Evolutionary conservation across 1,140 invertebrate genomes (phyloP).

Genomic region (Eriocheir sinensis): DNA sequence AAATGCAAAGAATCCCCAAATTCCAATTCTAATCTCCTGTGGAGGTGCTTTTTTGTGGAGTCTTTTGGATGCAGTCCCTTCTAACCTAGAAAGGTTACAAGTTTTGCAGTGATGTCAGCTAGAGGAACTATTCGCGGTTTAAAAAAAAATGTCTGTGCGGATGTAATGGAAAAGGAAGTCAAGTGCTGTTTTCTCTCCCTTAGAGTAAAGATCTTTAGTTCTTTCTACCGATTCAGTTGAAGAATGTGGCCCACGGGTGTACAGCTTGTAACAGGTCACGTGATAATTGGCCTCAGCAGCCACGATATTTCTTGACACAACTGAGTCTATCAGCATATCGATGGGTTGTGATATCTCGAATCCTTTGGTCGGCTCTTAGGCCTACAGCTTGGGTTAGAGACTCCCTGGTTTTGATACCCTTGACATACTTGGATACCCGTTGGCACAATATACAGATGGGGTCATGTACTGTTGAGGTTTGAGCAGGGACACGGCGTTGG

Average conservation of each 20-base stretch:
- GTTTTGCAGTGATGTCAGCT: conserved; percentile 53
- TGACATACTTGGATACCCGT: conserved; percentile 60
- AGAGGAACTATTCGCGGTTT: conserved; percentile 47
- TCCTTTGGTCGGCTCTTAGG: conserved; percentile 39
- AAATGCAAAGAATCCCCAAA: conserved; percentile 53
- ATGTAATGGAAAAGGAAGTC: conserved; percentile 39
- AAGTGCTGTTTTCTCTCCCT: conserved; percentile 53
- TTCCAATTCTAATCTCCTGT: conserved; percentile 47
- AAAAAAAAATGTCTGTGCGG: conserved; percentile 37
- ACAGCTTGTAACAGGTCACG: conserved; percentile 51
- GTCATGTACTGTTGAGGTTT: conserved; percentile 36
- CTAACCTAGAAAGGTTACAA: conserved; percentile 46
- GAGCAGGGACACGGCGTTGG: conserved; percentile 32
- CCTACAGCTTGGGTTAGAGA: conserved; percentile 54
- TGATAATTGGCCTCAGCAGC: conserved; percentile 54
- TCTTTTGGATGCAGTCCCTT: conserved; percentile 46
- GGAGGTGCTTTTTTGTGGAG: conserved; percentile 54
- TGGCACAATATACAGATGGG: conserved; percentile 53
- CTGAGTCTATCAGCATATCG: conserved; percentile 34
- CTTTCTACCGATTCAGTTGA: conserved; percentile 42
- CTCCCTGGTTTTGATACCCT: conserved; percentile 49
- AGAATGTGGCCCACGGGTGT: conserved; percentile 39
- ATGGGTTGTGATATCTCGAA: conserved; percentile 54
- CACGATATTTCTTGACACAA: conserved; percentile 54
- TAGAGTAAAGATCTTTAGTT: conserved; percentile 53